A percentile compares a stretch with the other conserved stretches of the same genome.
Evolutionary conservation across 2,113 vertebrate species (phyloP).

Genomic region (Chelonoidis abingdonii): DNA sequence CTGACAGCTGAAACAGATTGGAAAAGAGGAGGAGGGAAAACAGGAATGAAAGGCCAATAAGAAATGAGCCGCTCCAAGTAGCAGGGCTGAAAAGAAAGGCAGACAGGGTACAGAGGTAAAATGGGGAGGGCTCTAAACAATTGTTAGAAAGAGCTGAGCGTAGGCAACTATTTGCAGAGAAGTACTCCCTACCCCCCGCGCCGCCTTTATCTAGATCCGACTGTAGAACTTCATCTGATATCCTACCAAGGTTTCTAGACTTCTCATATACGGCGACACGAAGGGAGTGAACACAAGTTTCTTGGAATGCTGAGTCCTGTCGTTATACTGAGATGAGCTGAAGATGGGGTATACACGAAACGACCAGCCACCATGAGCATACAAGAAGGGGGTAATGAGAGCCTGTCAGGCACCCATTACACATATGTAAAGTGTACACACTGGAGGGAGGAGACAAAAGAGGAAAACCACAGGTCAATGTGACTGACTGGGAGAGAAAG

Average conservation of each 20-base stretch:
- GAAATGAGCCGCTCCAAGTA: neutral
- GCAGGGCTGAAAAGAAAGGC: neutral
- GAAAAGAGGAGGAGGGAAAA: neutral
- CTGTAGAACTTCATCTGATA: fast-evolving
- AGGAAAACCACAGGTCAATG: neutral
- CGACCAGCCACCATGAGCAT: no score
- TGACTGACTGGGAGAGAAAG: neutral
- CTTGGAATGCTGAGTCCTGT: no score
- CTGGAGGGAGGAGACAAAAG: neutral
- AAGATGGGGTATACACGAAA: no score
- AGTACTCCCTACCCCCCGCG: no score
- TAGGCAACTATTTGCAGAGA: fast-evolving
- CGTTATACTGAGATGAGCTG: no score
- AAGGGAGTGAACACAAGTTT: no score
- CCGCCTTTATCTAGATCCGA: neutral
- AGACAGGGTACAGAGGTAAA: neutral
- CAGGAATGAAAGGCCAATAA: neutral
- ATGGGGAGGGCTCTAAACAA: fast-evolving
- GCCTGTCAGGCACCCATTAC: neutral
- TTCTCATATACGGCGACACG: no score
- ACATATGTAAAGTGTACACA: neutral
- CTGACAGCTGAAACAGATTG: neutral
- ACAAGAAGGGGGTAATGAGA: neutral
- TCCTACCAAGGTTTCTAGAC: no score
- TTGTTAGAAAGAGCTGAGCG: neutral